phyloP scores from a whole-genome alignment of 2,797 vertebrate species.

The Anableps anableps region DNA sequence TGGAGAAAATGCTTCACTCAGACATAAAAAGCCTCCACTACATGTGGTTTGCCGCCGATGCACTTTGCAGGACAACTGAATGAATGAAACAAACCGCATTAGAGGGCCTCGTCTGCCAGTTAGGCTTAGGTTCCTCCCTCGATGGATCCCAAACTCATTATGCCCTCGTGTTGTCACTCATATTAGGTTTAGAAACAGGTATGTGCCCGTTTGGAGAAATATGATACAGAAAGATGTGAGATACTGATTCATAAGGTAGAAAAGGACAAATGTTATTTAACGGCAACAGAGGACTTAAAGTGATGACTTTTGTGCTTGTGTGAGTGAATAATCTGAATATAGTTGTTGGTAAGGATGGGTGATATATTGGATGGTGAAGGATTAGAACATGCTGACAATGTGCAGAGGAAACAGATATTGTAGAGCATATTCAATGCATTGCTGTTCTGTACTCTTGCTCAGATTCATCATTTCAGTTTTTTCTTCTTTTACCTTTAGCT shows the following conservation, averaged over 20 bases:
- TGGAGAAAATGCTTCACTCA: background rate
- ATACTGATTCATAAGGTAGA: background rate
- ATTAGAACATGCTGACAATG: background rate
- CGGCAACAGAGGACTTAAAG: background rate
- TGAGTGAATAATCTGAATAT: background rate
- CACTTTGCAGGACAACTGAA: background rate
- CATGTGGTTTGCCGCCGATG: background rate
- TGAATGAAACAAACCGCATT: conserved; percentile 3
- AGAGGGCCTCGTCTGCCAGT: conserved; percentile 4
- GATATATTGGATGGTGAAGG: background rate
- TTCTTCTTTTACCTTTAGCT: background rate
- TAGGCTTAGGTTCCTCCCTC: background rate
- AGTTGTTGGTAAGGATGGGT: background rate
- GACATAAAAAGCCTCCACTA: background rate
- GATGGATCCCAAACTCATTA: background rate
- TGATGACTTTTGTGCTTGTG: background rate
- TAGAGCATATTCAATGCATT: background rate
- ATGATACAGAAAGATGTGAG: background rate
- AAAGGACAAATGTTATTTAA: background rate
- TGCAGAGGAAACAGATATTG: background rate
- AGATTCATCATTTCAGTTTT: background rate
- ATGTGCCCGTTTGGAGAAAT: conserved; percentile 8
- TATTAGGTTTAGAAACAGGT: conserved; percentile 6
- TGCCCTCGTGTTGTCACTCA: background rate
- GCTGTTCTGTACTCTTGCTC: background rate